phyloP scores from a whole-genome alignment of 2,797 vertebrate species.

The Ambastaia sidthimunki region DNA sequence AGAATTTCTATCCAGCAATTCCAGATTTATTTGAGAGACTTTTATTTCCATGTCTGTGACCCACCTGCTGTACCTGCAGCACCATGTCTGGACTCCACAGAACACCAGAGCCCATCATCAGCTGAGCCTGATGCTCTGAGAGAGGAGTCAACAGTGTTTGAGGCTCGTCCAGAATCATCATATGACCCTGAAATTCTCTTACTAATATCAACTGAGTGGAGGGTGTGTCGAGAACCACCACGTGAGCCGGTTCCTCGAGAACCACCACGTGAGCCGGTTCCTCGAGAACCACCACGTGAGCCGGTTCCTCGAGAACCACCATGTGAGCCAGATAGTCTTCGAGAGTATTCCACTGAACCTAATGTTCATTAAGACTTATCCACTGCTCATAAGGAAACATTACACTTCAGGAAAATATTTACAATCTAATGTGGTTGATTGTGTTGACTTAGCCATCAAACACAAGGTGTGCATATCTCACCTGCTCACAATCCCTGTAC shows the following conservation, averaged over 20 bases:
- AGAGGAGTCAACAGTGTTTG: constrained; percentile 12
- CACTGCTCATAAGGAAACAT: constrained; percentile 17
- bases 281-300: background rate
- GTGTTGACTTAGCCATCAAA: background rate
- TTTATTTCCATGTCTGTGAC: constrained; percentile 46
- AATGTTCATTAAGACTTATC: constrained; percentile 34
- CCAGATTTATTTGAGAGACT: constrained; percentile 2
- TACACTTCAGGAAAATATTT: constrained; percentile 2
- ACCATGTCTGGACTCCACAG: constrained; percentile 59
- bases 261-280: constrained; percentile 4
- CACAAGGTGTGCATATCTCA: background rate
- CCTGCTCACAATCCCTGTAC: background rate
- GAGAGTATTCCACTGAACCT: constrained; percentile 37
- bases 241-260: background rate
- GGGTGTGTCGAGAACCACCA: constrained; percentile 1
- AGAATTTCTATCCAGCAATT: constrained; percentile 36
- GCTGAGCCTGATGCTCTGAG: constrained; percentile 49
- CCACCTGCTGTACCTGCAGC: constrained; percentile 66
- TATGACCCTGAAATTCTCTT: constrained; percentile 4
- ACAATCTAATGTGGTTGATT: background rate
- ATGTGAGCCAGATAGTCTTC: constrained; percentile 3
- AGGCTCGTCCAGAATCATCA: constrained; percentile 26
- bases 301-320: constrained; percentile 7
- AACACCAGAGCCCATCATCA: constrained; percentile 55
- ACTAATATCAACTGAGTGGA: constrained; percentile 6